Evolutionary conservation across 2,113 vertebrate species (phyloP).

Genomic region (Gorsachius goisagi): DNA sequence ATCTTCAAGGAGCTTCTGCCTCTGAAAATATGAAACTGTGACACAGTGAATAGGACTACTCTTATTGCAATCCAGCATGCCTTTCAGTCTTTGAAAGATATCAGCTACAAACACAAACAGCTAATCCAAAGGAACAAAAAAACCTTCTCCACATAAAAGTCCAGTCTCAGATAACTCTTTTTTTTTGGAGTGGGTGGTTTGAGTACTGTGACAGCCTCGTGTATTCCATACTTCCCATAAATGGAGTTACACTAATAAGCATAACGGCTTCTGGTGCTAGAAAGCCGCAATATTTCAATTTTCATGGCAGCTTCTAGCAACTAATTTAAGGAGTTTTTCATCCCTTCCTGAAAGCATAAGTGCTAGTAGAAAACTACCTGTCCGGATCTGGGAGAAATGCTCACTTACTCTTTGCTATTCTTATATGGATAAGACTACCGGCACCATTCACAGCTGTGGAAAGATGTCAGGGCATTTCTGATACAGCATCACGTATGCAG

Average conservation of each 20-base stretch:
- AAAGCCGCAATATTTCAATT: neutral
- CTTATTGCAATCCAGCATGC: neutral
- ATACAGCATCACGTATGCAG: neutral
- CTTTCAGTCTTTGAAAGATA: neutral
- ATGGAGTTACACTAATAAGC: neutral
- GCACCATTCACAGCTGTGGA: neutral
- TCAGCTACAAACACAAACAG: neutral
- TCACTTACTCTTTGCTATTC: neutral
- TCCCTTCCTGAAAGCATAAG: neutral
- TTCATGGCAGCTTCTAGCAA: neutral
- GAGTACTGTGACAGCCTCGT: accelerated
- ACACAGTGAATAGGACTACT: neutral
- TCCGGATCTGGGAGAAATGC: neutral
- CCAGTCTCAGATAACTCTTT: neutral
- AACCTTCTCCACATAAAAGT: neutral
- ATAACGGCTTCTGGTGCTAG: neutral
- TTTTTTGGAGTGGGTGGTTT: neutral
- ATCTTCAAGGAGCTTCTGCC: neutral
- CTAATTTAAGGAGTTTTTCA: neutral
- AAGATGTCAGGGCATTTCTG: neutral
- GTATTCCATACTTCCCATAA: neutral
- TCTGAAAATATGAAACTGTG: neutral
- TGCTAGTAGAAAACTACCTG: neutral
- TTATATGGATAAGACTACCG: neutral
- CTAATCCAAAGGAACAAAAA: neutral